A percentile compares a stretch with the other conserved stretches of the same genome.
Evolutionary conservation across 2,888 invertebrate species (phyloP).

Genomic region (Scaptomyza reducta): DNA sequence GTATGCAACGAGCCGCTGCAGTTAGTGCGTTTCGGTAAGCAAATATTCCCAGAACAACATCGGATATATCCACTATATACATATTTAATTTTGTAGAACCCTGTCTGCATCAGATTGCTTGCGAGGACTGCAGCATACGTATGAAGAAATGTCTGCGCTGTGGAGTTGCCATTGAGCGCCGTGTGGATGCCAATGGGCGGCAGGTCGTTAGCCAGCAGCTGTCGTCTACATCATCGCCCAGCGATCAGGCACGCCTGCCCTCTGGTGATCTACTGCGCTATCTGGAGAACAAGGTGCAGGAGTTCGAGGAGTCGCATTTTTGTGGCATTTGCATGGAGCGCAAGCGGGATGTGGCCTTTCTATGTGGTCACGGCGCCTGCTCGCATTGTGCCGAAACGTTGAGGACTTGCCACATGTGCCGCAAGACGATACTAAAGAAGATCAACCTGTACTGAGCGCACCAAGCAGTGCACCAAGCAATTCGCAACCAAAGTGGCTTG

Average conservation of each 20-base stretch:
- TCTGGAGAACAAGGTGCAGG: conserved; percentile 91
- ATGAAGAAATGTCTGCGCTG: conserved; percentile 92
- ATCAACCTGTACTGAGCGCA: conserved; percentile 83
- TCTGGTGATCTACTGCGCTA: conserved; percentile 88
- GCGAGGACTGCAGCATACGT: conserved; percentile 90
- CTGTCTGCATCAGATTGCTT: conserved; percentile 90
- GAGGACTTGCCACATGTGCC: conserved; percentile 92
- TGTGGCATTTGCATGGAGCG: conserved; percentile 96
- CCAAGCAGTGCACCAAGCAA: conserved; percentile 30
- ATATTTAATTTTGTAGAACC: conserved; percentile 85
- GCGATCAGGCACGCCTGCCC: conserved; percentile 85
- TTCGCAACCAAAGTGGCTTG: conserved; percentile 76
- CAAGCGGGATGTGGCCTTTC: conserved; percentile 91
- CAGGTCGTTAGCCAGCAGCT: conserved; percentile 73
- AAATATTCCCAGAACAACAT: neutral
- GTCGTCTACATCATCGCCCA: conserved; percentile 80
- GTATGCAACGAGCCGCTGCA: conserved; percentile 89
- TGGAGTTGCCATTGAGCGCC: conserved; percentile 86
- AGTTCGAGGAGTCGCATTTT: conserved; percentile 93
- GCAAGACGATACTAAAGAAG: conserved; percentile 84
- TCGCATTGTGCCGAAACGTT: conserved; percentile 92
- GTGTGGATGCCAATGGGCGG: conserved; percentile 85
- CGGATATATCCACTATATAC: neutral
- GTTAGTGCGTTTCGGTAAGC: conserved; percentile 86
- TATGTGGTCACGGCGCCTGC: conserved; percentile 95